phyloP scores from a whole-genome alignment of 2,888 invertebrate species.

The Brenthis daphne region DNA sequence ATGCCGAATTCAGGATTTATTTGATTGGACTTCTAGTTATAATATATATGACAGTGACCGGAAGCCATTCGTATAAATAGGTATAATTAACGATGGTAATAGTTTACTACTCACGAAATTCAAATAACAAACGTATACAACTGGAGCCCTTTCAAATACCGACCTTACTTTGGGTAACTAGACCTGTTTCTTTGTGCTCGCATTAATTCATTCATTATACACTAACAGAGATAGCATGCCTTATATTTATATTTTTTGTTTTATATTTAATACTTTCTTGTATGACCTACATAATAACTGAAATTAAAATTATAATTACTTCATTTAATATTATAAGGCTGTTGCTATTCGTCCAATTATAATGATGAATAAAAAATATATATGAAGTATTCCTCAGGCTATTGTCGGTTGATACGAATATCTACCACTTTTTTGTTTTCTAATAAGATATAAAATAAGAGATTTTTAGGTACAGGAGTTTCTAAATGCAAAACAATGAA shows the following conservation, averaged over 20 bases:
- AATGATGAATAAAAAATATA: too few relatives aligned
- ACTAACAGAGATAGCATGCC: not conserved
- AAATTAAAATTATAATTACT: too few relatives aligned
- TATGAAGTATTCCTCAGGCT: too few relatives aligned
- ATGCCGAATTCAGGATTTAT: not conserved
- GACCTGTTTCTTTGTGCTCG: conserved; percentile 61
- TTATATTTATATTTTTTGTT: not conserved
- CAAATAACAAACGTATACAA: conserved; percentile 52
- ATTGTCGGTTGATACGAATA: too few relatives aligned
- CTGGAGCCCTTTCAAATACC: conserved; percentile 75
- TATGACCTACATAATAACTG: too few relatives aligned
- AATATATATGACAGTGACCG: conserved; percentile 9
- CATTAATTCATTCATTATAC: conserved; percentile 18
- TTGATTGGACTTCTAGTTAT: not conserved
- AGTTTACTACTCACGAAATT: conserved; percentile 39
- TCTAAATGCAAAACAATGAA: too few relatives aligned
- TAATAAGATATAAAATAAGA: too few relatives aligned
- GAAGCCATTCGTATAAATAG: conserved; percentile 5
- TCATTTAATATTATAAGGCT: too few relatives aligned
- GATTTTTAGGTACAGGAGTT: too few relatives aligned
- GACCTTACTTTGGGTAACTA: conserved; percentile 60
- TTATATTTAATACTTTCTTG: not conserved
- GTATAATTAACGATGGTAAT: conserved; percentile 20
- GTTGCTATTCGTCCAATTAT: too few relatives aligned
- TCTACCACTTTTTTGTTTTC: too few relatives aligned